A percentile compares a stretch with the other conserved stretches of the same genome.
These are phyloP conservation scores for Plebejus argus DNA, from an alignment of 2,888 invertebrate genomes.

Conservation along the genomic window DNA sequence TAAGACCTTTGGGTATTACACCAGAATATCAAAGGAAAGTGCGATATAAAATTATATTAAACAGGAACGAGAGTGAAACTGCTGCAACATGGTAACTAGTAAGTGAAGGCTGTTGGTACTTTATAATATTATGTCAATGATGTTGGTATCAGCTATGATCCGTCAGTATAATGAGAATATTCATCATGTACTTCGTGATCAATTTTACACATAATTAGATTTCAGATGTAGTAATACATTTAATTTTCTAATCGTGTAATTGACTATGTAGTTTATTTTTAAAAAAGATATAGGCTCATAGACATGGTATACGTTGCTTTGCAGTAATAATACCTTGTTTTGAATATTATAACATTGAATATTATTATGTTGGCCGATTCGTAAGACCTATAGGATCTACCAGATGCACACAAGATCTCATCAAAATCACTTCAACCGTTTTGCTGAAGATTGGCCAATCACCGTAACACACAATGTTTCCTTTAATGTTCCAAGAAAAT, in stretches of 20 bases:
- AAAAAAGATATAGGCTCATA: too few species aligned
- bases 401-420: too few species aligned
- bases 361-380: too few species aligned
- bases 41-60: not conserved
- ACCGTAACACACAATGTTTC: not conserved
- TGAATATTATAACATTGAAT: too few species aligned
- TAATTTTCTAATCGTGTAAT: not conserved
- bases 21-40: too few species aligned
- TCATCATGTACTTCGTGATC: not conserved
- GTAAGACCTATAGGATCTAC: too few species aligned
- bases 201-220: conserved; percentile 5
- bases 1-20: too few species aligned
- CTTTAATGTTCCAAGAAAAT: not conserved
- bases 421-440: too few species aligned
- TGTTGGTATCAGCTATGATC: not conserved
- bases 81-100: not conserved
- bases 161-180: not conserved
- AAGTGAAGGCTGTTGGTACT: not conserved
- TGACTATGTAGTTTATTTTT: not conserved
- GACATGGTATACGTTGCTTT: too few species aligned
- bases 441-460: too few species aligned
- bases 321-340: too few species aligned
- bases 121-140: not conserved
- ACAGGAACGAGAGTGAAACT: not conserved
- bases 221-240: not conserved